Evolutionary conservation across 2,113 vertebrate genomes (phyloP), one percentile per base, ranked within the genome.

Genomic region (Elachura formosa): DNA sequence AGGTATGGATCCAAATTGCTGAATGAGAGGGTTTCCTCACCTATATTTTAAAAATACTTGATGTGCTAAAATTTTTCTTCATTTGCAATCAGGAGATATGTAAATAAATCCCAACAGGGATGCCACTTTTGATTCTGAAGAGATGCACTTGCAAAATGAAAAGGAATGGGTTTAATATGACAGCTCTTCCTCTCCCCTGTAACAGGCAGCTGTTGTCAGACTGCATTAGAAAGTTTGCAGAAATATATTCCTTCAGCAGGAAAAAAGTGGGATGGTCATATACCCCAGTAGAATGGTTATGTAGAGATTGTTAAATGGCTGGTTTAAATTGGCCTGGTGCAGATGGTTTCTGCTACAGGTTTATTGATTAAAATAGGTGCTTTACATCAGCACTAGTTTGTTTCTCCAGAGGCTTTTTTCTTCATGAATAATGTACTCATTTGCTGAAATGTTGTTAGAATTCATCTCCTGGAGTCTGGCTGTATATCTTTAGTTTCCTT

Each of bases 331-430:
- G 73, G n/a, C 38, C 25, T 73, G 16, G 68, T 66, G 71, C 80
- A 81, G 81, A 84, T 84, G 80, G 81, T 83, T 95, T 93, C 84
- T 84, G 89, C 87, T 89, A 82, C 77, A 95, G 59, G 58, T 94
- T 96, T 96, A 94, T 92, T 96, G 93, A 87, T 90, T 93, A 93
- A 95, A 97, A 95, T 74, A 94, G 73, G 93, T 92, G 55, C 41
- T 90, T 97, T 87, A 54, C 64, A 74, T 91, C 51, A 72, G 49
- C 82, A 81, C 48, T 3, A n/a, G 29, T 80, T 97, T 78, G 45
- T 84, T 96, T 96, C 95, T 97, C 93, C n/a, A 64, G 90, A 92
- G 91, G 67, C 34, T 80, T 96, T 95, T 91, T 76, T 90, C 89
- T 96, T 93, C 66, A 73, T 83, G 73, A 96, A 96, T 91, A 93